These are phyloP conservation scores for Nesogale talazaci DNA, from an alignment of 2,113 vertebrate genomes.

Conservation along the genomic window DNA sequence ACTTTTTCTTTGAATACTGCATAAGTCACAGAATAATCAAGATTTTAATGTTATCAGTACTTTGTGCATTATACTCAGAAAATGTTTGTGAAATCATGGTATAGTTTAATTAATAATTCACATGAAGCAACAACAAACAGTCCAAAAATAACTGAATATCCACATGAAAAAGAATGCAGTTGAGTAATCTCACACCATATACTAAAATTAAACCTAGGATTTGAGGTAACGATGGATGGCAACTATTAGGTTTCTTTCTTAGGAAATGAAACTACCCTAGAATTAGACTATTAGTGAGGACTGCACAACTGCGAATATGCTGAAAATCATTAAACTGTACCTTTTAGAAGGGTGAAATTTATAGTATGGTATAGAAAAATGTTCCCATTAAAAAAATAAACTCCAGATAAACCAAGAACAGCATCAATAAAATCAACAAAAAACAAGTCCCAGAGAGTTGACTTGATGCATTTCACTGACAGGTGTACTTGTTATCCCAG, in stretches of 20 bases:
- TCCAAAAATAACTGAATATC: neutral
- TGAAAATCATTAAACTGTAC: neutral
- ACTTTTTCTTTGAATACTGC: conserved; percentile 4
- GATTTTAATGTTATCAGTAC: neutral
- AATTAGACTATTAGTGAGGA: conserved; percentile 26
- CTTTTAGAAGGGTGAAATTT: conserved; percentile 42
- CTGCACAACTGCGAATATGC: neutral
- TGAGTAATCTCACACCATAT: neutral
- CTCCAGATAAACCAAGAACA: neutral
- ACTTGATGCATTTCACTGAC: neutral
- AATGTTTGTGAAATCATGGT: neutral
- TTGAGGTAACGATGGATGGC: neutral
- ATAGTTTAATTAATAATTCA: conserved; percentile 3
- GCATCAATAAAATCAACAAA: neutral
- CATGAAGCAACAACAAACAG: neutral
- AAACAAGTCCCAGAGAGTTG: neutral
- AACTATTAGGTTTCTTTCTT: neutral
- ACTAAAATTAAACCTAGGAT: conserved; percentile 22
- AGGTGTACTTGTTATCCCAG: neutral
- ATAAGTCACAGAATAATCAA: neutral
- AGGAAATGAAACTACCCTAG: conserved; percentile 13
- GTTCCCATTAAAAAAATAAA: conserved; percentile 38
- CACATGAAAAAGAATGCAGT: neutral
- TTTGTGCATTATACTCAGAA: neutral
- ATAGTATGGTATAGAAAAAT: neutral